Evolutionary conservation across 1,140 invertebrate genomes (phyloP), one percentile per base, ranked within the genome.

Genomic region (Eubasilissa regina): DNA sequence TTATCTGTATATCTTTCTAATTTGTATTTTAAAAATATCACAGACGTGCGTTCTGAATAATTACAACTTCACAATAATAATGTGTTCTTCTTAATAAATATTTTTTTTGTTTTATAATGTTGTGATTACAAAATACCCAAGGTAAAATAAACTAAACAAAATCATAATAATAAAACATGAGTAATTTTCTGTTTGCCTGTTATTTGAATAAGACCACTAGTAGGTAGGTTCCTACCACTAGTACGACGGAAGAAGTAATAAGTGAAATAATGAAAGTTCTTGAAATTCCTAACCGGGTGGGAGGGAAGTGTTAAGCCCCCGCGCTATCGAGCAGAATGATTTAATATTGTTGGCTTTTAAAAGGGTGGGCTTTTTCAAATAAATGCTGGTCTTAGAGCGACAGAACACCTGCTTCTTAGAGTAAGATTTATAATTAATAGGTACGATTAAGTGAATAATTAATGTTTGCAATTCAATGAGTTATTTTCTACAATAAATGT

Each of bases 331-430:
- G 55, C 55, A 21, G 55, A 58, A 58, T 58, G 55, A 58, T 58
- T 58, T 58, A 15, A 58, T 58, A 58, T 58, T 58, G 55, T 58
- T 21, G 21, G 21, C n/a, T 21, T 19, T 58, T 58, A 58, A 35
- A 35, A 35, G 55, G 55, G 55, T 58, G 55, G 55, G 55, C 55
- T 58, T 58, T 58, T 58, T 58, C 55, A 19, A 58, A 58, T 58
- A 58, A 35, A 58, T 58, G 55, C 21, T 1, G 55, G 55, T 21
- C 21, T 58, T 19, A 58, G 55, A 58, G 55, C 17, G 55, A 58
- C 55, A 58, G 15, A 21, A 58, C n/a, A 58, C 55, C 55, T 58
- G 55, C 55, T 58, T 19, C 21, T 58, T 58, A 58, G 17, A 58
- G 55, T 58, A 15, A 21, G 55, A 58, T 11, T 58, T 19, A 58